Conservation (phyloP, 1,140 invertebrate species). For the Neelides sp. region DNA sequence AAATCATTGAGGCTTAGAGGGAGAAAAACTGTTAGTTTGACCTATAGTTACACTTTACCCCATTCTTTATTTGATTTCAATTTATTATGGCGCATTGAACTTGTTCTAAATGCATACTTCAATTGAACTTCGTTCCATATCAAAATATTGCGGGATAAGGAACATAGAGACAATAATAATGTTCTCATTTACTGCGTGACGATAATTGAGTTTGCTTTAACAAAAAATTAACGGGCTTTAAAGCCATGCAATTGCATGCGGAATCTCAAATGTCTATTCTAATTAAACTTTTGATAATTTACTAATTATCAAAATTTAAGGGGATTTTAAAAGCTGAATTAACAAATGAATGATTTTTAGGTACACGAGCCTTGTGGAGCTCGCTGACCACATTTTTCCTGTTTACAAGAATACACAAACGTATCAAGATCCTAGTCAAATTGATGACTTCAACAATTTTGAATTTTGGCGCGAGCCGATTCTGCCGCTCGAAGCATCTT, state of each 20-base stretch:
- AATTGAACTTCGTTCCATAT: no score
- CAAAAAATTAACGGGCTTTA: not conserved
- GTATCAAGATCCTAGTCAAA: conserved; percentile 53
- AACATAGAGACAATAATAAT: conserved; percentile 3
- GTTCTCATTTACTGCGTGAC: conserved; percentile 1
- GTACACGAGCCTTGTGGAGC: conserved; percentile 80
- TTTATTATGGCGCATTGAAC: no score
- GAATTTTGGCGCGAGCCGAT: conserved; percentile 84
- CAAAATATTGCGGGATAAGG: no score
- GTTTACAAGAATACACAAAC: conserved; percentile 41
- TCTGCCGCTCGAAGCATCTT: conserved; percentile 35
- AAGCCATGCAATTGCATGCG: not conserved
- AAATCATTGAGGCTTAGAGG: no score
- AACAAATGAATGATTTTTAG: conserved; percentile 40
- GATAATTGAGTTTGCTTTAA: not conserved
- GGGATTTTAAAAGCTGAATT: conserved; percentile 3
- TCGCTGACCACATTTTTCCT: conserved; percentile 90
- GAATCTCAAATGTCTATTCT: not conserved
- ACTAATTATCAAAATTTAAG: not conserved
- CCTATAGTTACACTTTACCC: no score
- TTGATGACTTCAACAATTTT: conserved; percentile 75
- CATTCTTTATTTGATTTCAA: no score
- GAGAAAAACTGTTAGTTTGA: no score
- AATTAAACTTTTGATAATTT: conserved; percentile 32
- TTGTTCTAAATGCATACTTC: no score